These are phyloP conservation scores for Aegypius monachus DNA, from an alignment of 2,113 vertebrate genomes.

Conservation along the genomic window DNA sequence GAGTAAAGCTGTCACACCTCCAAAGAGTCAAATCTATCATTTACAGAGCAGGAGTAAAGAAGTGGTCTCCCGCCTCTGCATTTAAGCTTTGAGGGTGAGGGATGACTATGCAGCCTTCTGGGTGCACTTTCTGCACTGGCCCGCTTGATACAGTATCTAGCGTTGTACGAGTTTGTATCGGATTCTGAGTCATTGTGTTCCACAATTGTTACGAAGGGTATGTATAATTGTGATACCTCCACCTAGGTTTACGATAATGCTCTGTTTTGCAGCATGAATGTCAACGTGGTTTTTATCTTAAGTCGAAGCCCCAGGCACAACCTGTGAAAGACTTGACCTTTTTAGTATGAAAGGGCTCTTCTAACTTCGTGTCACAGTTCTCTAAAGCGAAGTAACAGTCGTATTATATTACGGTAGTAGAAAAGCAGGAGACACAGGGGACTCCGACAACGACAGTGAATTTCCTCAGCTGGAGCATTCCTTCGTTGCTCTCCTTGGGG, in stretches of 20 bases:
- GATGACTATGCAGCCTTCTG: accelerated
- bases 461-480: too few relatives aligned
- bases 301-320: background rate
- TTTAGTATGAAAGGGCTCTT: background rate
- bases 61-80: too few relatives aligned
- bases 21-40: background rate
- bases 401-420: too few relatives aligned
- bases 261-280: background rate
- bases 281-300: background rate
- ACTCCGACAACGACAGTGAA: background rate
- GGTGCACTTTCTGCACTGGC: accelerated
- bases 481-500: accelerated
- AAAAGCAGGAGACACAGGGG: accelerated
- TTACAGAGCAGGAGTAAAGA: background rate
- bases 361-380: background rate
- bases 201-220: accelerated
- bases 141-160: background rate
- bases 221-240: accelerated
- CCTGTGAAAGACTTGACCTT: background rate
- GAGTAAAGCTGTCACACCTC: background rate
- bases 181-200: accelerated
- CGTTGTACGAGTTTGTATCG: accelerated
- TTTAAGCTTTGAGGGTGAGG: background rate
- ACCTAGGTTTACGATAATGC: background rate
- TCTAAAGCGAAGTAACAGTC: background rate